Evolutionary conservation across 2,113 vertebrate species (phyloP).

Genomic region (Amazona guildingii): DNA sequence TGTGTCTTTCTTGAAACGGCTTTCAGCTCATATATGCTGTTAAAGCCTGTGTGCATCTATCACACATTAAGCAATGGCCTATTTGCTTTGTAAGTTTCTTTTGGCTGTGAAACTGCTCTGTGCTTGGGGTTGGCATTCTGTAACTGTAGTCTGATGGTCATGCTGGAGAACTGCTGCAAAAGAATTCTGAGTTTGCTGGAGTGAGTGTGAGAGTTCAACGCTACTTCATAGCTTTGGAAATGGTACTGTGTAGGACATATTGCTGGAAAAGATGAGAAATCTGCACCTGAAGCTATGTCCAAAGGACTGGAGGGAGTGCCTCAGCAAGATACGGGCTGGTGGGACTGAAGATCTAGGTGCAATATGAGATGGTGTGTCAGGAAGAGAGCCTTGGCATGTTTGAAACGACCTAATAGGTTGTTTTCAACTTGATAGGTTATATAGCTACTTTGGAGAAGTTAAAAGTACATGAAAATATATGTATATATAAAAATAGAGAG

Average conservation of each 20-base stretch:
- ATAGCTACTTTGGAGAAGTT: background rate
- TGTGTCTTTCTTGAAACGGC: background rate
- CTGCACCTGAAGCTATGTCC: accelerated
- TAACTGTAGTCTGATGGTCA: background rate
- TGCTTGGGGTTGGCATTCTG: background rate
- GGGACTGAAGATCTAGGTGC: background rate
- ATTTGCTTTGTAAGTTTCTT: background rate
- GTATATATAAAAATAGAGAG: background rate
- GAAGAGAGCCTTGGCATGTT: background rate
- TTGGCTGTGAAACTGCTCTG: background rate
- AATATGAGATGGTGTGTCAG: background rate
- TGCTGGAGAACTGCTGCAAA: background rate
- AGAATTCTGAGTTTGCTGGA: background rate
- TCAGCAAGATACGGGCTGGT: background rate
- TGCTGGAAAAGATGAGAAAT: background rate
- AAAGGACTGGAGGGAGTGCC: background rate
- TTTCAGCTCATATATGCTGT: accelerated
- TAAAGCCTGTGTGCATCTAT: accelerated
- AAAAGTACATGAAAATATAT: background rate
- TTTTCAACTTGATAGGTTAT: background rate
- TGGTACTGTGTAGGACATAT: background rate
- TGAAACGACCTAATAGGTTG: accelerated
- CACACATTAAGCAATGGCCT: background rate
- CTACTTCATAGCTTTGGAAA: background rate
- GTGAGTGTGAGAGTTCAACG: background rate